Evolutionary conservation across 1,140 invertebrate species (phyloP).

Genomic region (Hylaeus anthracinus): DNA sequence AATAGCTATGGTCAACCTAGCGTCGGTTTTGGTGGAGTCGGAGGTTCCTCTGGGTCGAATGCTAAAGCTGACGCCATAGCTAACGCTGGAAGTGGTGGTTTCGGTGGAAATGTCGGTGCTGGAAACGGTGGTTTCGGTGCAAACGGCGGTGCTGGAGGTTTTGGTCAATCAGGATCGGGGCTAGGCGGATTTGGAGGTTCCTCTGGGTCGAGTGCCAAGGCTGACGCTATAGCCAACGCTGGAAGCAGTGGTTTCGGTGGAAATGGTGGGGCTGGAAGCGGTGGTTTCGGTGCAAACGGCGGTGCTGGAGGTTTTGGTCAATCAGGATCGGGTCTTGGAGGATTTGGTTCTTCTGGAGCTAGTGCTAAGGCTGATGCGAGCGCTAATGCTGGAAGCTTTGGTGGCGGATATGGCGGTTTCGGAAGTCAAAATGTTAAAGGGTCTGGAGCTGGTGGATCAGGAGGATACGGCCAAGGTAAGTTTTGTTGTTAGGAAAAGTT

Average conservation of each 20-base stretch:
- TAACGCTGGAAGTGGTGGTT: no score
- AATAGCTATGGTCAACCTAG: slow-evolving; percentile 22
- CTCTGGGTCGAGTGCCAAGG: not conserved
- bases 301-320: not conserved
- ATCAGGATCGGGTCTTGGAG: not conserved
- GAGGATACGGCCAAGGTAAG: slow-evolving; percentile 16
- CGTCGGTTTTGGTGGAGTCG: not conserved
- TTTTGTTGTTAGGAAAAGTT: not conserved
- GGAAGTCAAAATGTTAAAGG: slow-evolving; percentile 3
- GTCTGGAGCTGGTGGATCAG: slow-evolving; percentile 22
- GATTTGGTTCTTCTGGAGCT: not conserved
- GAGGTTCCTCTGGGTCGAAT: not conserved
- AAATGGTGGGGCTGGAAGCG: not conserved
- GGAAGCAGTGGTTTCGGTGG: not conserved
- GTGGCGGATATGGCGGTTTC: slow-evolving; percentile 12
- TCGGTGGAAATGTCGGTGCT: not conserved
- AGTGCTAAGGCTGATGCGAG: not conserved
- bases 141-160: no score
- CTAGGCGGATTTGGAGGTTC: not conserved
- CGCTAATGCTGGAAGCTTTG: slow-evolving; percentile 22
- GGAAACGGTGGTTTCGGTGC: slow-evolving; percentile 31
- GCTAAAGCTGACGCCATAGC: not conserved
- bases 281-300: not conserved
- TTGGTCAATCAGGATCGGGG: not conserved
- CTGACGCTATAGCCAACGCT: not conserved